Percentiles rank a stretch among this genome's conserved stretches.
Conservation (phyloP, 2,888 invertebrate species). For the Malthinus flaveolus region DNA sequence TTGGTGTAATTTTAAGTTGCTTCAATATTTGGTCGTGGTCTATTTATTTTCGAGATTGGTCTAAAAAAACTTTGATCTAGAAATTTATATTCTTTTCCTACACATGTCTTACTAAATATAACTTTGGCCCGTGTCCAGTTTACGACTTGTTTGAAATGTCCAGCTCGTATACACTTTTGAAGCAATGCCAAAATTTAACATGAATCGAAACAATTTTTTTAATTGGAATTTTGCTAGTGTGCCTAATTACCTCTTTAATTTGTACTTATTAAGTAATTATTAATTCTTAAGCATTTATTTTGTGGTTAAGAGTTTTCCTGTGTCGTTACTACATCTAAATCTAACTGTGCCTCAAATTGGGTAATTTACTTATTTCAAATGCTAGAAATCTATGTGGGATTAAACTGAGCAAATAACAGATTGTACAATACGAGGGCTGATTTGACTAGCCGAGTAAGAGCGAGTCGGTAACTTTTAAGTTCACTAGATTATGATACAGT, state of each 20-base stretch:
- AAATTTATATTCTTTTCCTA: slow-evolving; percentile 33
- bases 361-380: too few relatives aligned
- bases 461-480: too few relatives aligned
- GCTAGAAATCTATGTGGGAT: too few relatives aligned
- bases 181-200: slow-evolving; percentile 21
- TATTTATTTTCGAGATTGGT: slow-evolving; percentile 7
- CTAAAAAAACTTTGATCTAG: slow-evolving; percentile 16
- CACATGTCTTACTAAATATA: slow-evolving; percentile 47
- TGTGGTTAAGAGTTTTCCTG: too few relatives aligned
- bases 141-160: slow-evolving; percentile 17
- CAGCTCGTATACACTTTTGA: slow-evolving; percentile 12
- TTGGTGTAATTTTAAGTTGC: background rate
- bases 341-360: background rate
- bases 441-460: too few relatives aligned
- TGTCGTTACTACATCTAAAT: too few relatives aligned
- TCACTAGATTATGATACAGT: too few relatives aligned
- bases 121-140: slow-evolving; percentile 43
- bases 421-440: too few relatives aligned
- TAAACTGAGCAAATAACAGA: too few relatives aligned
- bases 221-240: background rate
- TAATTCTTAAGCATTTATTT: too few relatives aligned
- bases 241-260: too few relatives aligned
- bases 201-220: slow-evolving; percentile 8
- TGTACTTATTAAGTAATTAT: too few relatives aligned
- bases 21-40: background rate